Evolutionary conservation across 2,797 vertebrate genomes (phyloP).

Genomic region (Todus mexicanus): DNA sequence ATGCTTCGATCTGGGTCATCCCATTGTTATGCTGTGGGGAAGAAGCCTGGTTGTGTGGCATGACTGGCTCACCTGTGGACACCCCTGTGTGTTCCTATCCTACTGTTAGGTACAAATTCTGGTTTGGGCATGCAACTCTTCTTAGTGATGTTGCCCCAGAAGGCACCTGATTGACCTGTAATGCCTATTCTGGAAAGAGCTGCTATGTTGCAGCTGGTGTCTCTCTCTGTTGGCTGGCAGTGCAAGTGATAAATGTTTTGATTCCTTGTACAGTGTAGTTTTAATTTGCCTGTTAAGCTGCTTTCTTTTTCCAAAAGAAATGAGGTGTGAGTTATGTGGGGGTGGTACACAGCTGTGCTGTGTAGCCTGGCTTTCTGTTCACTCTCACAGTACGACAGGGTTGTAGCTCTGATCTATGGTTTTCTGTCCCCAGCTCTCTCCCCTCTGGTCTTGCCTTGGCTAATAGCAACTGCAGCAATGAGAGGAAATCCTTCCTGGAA

Average conservation of each 20-base stretch:
- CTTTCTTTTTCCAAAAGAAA: background rate
- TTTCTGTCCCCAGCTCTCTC: background rate
- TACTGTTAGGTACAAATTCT: fast-evolving
- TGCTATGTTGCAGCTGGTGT: fast-evolving
- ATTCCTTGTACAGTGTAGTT: background rate
- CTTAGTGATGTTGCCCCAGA: fast-evolving
- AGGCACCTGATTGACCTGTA: background rate
- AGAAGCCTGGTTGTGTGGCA: fast-evolving
- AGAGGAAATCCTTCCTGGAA: background rate
- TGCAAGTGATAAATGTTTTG: background rate
- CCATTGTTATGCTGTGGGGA: background rate
- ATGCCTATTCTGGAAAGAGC: background rate
- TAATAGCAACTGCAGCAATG: fast-evolving
- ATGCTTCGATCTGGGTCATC: fast-evolving
- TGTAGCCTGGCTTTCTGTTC: background rate
- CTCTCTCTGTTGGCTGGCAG: background rate
- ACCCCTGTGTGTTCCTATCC: background rate
- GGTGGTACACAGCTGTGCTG: background rate
- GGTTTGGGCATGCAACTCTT: background rate
- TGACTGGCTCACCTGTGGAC: fast-evolving
- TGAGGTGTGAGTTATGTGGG: background rate
- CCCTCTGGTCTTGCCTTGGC: background rate
- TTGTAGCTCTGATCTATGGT: background rate
- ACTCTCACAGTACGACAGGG: fast-evolving
- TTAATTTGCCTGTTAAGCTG: background rate